Evolutionary conservation across 2,113 vertebrate genomes (phyloP).

Genomic region (Ochotona curzoniae): DNA sequence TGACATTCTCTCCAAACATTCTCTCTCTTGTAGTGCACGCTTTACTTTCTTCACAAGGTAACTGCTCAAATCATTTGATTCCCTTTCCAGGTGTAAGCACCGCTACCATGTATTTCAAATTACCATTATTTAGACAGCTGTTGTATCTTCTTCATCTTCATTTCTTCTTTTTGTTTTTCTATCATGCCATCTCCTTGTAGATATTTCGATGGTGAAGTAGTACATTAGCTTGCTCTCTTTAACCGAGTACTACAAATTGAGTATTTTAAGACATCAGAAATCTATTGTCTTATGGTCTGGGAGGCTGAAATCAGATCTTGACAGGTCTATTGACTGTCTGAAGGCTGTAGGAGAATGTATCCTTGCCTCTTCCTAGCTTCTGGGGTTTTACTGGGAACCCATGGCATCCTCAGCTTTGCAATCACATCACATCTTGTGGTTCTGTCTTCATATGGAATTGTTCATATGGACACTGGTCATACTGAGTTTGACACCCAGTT

Average conservation of each 20-base stretch:
- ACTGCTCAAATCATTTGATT: not conserved
- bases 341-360: not conserved
- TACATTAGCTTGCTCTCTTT: not conserved
- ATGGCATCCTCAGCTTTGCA: not conserved
- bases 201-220: not conserved
- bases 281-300: not conserved
- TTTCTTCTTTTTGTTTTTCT: not conserved
- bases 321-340: rapidly evolving
- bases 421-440: not conserved
- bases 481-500: not conserved
- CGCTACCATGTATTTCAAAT: not conserved
- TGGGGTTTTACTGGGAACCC: not conserved
- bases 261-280: not conserved
- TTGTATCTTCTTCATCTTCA: not conserved
- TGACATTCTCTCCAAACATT: rapidly evolving
- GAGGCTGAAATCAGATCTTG: not conserved
- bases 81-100: not conserved
- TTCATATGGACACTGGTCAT: not conserved
- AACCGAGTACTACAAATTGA: not conserved
- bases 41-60: not conserved
- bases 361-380: not conserved
- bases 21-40: rapidly evolving
- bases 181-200: not conserved
- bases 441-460: not conserved
- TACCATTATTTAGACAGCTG: rapidly evolving